A percentile compares a stretch with the other conserved stretches of the same genome.
phyloP scores from a whole-genome alignment of 2,797 vertebrate species.

The Buphagus erythrorhynchus region DNA sequence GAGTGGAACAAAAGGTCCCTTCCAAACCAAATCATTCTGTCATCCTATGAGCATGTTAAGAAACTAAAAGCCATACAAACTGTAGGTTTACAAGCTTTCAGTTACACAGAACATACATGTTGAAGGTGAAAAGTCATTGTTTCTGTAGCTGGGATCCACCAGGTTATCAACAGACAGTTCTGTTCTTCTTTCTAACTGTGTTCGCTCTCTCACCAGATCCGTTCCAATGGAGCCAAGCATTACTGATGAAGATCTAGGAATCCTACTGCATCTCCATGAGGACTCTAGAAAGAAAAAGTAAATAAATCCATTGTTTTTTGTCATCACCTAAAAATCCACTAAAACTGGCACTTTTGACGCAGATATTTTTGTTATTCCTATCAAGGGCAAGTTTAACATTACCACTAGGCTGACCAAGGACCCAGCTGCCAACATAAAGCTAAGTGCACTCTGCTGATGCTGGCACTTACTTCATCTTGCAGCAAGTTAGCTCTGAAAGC shows the following conservation, averaged over 20 bases:
- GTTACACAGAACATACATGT: slow-evolving; percentile 77
- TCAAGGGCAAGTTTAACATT: background rate
- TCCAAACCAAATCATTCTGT: background rate
- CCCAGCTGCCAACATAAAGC: background rate
- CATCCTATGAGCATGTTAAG: background rate
- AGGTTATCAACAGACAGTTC: slow-evolving; percentile 79
- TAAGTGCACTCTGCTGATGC: background rate
- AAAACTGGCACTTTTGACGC: background rate
- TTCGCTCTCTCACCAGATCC: slow-evolving; percentile 84
- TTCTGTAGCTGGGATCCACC: slow-evolving; percentile 82
- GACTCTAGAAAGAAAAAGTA: slow-evolving; percentile 78
- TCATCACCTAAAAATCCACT: background rate
- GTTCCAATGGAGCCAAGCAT: slow-evolving; percentile 80
- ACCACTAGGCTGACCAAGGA: background rate
- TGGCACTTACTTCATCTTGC: background rate
- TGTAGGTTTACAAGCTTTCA: background rate
- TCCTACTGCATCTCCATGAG: slow-evolving; percentile 86
- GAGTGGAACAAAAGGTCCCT: background rate
- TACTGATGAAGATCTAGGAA: slow-evolving; percentile 86
- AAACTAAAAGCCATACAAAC: background rate
- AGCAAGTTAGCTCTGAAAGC: background rate
- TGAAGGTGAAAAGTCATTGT: slow-evolving; percentile 78
- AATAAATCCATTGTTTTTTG: background rate
- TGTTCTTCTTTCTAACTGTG: slow-evolving; percentile 84
- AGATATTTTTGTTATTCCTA: background rate